phyloP scores from a whole-genome alignment of 2,888 invertebrate genomes.

The Tanypteryx hageni region DNA sequence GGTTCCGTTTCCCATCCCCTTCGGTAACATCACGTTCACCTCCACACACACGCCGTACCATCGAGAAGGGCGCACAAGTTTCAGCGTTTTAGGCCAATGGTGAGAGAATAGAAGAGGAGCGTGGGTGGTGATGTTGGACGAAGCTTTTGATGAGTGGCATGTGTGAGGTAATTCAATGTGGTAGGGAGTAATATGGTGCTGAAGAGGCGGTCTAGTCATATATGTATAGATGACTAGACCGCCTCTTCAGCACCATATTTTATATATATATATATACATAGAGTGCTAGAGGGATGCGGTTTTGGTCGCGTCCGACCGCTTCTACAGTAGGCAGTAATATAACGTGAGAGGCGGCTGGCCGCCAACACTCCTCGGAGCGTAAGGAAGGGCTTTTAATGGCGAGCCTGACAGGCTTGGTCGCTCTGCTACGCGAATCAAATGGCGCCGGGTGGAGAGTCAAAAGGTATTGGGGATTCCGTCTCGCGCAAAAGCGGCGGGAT shows the following conservation, averaged over 20 bases:
- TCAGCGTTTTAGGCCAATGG: too few species aligned
- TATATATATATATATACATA: not conserved
- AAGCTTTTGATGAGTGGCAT: not conserved
- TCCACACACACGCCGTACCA: not conserved
- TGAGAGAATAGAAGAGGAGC: too few species aligned
- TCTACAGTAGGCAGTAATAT: not conserved
- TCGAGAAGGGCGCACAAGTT: too few species aligned
- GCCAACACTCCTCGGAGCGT: not conserved
- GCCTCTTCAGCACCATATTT: too few species aligned
- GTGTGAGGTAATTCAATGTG: not conserved
- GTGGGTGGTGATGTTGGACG: too few species aligned
- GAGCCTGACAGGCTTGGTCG: not conserved
- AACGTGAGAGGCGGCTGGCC: not conserved
- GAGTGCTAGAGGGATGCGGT: not conserved
- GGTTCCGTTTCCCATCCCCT: not conserved
- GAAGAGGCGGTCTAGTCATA: not conserved
- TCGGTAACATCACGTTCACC: not conserved
- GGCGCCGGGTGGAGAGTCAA: not conserved
- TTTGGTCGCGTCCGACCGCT: not conserved
- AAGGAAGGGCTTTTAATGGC: slow-evolving; percentile 10
- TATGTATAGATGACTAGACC: too few species aligned
- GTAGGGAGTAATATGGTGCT: not conserved
- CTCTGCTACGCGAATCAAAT: not conserved
- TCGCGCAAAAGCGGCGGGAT: slow-evolving; percentile 1
- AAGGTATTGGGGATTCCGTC: not conserved